Evolutionary conservation across 2,888 invertebrate genomes (phyloP), one percentile per base, ranked within the genome.

Genomic region (Ophion ellenae): DNA sequence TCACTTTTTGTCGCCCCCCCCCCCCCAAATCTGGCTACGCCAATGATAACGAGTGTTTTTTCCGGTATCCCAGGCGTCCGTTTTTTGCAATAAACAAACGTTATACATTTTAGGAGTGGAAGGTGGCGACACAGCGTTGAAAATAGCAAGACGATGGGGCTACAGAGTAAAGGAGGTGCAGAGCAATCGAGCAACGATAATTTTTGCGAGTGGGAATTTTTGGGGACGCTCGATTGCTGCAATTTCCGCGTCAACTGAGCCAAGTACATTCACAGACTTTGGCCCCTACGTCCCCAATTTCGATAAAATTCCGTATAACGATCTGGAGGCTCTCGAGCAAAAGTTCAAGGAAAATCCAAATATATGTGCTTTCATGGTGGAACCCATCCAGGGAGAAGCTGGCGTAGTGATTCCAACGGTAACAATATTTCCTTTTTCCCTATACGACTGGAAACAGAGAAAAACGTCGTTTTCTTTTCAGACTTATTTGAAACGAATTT

Each of bases 371-470:
- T 98, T 97, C 92, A 97, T 98, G 97, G 96, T 97, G 78, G 98
- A 98, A 93, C 97, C 98, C 0, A 97, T 98, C 88, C 98, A 98
- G 94, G 98, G 98, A 2, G 98, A 98, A 94, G 97, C 97, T 36
- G 98, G 98, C 14, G 97, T 98, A 10, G 95, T 96, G 6, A 96
- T 98, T 2, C 97, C 98, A 0, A 94, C 87, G 81, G 94, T 93
- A 87, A 88, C 2, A 1, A n/a, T 11, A 66, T 20, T 57, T 20
- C 11, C 0, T 53, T 63, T 63, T 63, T 40, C 61, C 11, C n/a
- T 11, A 63, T 20, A 10, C n/a, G 28, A 63, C 24, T 10, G 0
- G 24, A 63, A 40, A 6, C 6, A 40, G 7, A 7, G 9, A 40
- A 40, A 40, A 40, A 9, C 40, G 40, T 5, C 40, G 6, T 40